A percentile compares a stretch with the other conserved stretches of the same genome.
Conservation (phyloP, 2,888 invertebrate species). For the Epistrophe eligans region DNA sequence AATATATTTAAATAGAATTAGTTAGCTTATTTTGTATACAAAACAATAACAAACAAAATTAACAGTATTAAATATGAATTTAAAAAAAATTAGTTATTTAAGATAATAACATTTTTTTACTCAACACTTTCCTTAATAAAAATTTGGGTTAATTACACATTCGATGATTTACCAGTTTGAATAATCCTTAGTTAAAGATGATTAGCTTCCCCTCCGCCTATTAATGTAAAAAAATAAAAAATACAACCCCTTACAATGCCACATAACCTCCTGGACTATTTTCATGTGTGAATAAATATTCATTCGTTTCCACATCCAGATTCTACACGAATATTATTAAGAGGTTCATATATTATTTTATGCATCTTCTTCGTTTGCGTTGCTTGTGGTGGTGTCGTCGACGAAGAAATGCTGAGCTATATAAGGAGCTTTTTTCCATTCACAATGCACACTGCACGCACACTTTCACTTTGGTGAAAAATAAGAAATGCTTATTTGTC, state of each 20-base stretch:
- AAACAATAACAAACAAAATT: too few relatives aligned
- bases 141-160: too few relatives aligned
- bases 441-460: background rate
- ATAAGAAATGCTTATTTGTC: constrained; percentile 1
- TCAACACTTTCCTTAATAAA: too few relatives aligned
- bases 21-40: too few relatives aligned
- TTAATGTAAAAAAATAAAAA: too few relatives aligned
- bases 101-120: too few relatives aligned
- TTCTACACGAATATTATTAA: background rate
- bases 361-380: background rate
- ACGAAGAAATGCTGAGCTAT: background rate
- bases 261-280: background rate
- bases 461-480: constrained; percentile 7
- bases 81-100: too few relatives aligned
- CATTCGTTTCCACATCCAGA: background rate
- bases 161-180: too few relatives aligned
- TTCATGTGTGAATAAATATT: background rate
- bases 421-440: background rate
- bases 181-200: too few relatives aligned
- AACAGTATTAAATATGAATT: too few relatives aligned
- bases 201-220: too few relatives aligned
- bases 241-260: background rate
- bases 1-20: too few relatives aligned
- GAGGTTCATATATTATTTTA: background rate
- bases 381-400: background rate